These are phyloP conservation scores for Turnix velox DNA, from an alignment of 2,113 vertebrate species.

Conservation along the genomic window DNA sequence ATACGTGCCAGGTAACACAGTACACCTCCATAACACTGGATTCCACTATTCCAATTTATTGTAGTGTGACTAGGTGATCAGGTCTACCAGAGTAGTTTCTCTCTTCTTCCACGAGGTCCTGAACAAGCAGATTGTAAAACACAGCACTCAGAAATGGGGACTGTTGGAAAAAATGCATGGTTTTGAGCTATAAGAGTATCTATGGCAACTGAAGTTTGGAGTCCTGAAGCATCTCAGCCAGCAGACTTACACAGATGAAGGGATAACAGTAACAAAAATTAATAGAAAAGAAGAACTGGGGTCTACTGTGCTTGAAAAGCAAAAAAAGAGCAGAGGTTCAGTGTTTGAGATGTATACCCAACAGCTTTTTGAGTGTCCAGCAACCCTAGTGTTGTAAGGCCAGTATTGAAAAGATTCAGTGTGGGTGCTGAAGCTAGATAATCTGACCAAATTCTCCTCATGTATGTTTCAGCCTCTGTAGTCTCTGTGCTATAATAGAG, in stretches of 20 bases:
- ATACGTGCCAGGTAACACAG: background rate
- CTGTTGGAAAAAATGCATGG: background rate
- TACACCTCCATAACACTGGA: background rate
- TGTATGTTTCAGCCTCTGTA: background rate
- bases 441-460: background rate
- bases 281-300: background rate
- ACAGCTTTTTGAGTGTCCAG: background rate
- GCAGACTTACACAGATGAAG: background rate
- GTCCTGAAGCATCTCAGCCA: background rate
- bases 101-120: fast-evolving
- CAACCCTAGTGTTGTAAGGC: background rate
- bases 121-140: background rate
- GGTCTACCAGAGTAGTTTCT: background rate
- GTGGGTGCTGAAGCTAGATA: background rate
- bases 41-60: background rate
- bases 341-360: background rate
- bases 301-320: background rate
- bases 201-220: background rate
- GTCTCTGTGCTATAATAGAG: background rate
- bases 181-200: background rate
- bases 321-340: background rate
- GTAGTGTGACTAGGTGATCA: background rate
- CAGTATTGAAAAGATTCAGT: background rate
- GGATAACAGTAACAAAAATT: background rate
- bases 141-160: background rate